phyloP scores from a whole-genome alignment of 2,888 invertebrate genomes.

The Rhyacophila evoluta region DNA sequence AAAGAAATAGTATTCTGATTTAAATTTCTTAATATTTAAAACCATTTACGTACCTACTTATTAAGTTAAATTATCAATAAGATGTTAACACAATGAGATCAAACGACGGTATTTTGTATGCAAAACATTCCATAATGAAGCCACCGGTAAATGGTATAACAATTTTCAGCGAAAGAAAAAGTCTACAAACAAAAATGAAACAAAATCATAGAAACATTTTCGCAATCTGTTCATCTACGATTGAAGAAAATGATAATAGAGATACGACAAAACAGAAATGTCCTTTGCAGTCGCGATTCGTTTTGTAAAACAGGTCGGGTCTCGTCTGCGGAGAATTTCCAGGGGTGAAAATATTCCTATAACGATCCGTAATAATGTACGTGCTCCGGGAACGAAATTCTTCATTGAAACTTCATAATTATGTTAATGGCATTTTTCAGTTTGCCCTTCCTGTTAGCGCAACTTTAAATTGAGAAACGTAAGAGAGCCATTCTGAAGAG shows the following conservation, averaged over 20 bases:
- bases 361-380: slow-evolving; percentile 19
- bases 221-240: neutral
- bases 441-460: slow-evolving; percentile 15
- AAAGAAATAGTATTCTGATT: too few relatives aligned
- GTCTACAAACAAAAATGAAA: neutral
- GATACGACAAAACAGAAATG: neutral
- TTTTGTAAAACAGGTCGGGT: slow-evolving; percentile 8
- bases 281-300: neutral
- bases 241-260: neutral
- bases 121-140: too few relatives aligned
- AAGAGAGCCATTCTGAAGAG: neutral
- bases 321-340: neutral
- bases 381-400: neutral
- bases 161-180: neutral
- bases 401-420: slow-evolving; percentile 22
- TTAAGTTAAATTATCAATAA: too few relatives aligned
- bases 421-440: slow-evolving; percentile 22
- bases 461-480: slow-evolving; percentile 24
- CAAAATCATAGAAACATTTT: neutral
- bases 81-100: too few relatives aligned
- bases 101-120: too few relatives aligned
- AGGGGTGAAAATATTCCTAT: slow-evolving; percentile 15
- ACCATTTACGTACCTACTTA: too few relatives aligned
- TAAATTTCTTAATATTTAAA: too few relatives aligned
- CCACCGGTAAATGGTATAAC: too few relatives aligned